Percentiles rank a stretch among this genome's conserved stretches.
Evolutionary conservation across 2,888 invertebrate genomes (phyloP).

Genomic region (Rhabditoides inermis): DNA sequence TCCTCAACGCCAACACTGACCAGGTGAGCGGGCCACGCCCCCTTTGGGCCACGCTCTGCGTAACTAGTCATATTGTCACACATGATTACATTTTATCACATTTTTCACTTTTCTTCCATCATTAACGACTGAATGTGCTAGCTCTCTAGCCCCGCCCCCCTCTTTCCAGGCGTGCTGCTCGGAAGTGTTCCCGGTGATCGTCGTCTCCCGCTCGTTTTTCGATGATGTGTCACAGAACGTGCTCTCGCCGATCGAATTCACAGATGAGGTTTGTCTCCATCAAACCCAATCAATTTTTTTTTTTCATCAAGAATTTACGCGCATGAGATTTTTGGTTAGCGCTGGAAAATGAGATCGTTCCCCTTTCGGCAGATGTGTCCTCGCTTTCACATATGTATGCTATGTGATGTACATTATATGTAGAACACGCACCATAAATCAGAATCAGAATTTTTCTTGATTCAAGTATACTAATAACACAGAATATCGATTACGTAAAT

Average conservation of each 20-base stretch:
- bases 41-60: too few species aligned
- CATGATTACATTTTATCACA: too few species aligned
- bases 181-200: constrained; percentile 46
- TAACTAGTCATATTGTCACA: too few species aligned
- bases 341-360: constrained; percentile 6
- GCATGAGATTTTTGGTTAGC: background rate
- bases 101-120: background rate
- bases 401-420: background rate
- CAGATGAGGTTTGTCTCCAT: constrained; percentile 36
- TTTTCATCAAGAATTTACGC: too few species aligned
- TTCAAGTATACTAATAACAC: too few species aligned
- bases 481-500: too few species aligned
- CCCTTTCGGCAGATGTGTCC: background rate
- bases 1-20: constrained; percentile 37
- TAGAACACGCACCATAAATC: too few species aligned
- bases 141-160: too few species aligned
- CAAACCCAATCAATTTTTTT: background rate
- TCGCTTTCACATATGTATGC: background rate
- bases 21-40: constrained; percentile 29
- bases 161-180: constrained; percentile 34
- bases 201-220: constrained; percentile 44
- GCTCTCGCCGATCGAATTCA: constrained; percentile 45
- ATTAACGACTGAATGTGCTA: too few species aligned
- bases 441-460: too few species aligned
- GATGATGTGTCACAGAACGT: constrained; percentile 43